Conservation (phyloP, 2,888 invertebrate species). For the Cryptus armator region DNA sequence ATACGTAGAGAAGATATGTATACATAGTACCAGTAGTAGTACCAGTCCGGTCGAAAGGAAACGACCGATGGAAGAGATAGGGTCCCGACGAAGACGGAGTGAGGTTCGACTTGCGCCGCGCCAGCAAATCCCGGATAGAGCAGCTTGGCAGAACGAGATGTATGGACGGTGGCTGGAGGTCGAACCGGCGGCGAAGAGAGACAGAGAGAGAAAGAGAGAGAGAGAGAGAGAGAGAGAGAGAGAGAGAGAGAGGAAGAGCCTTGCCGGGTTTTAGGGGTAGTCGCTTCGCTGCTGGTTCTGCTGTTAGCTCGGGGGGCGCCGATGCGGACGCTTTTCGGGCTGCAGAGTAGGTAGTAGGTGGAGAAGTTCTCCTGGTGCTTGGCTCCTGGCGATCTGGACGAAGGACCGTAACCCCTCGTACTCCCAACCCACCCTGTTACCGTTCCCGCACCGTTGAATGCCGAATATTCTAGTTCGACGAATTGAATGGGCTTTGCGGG, state of each 20-base stretch:
- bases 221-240: background rate
- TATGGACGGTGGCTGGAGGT: slow-evolving; percentile 65
- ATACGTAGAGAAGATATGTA: slow-evolving; percentile 27
- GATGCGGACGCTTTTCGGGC: slow-evolving; percentile 33
- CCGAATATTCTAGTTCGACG: slow-evolving; percentile 59
- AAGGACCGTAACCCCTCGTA: background rate
- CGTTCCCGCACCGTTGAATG: slow-evolving; percentile 44
- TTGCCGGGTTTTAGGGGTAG: slow-evolving; percentile 31
- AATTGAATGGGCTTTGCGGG: slow-evolving; percentile 62
- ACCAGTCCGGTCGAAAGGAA: slow-evolving; percentile 54
- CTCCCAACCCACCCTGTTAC: background rate
- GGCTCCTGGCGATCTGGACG: slow-evolving; percentile 21
- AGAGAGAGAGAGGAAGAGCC: background rate
- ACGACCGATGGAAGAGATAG: slow-evolving; percentile 68
- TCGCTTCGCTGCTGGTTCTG: background rate
- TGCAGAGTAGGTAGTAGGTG: slow-evolving; percentile 1
- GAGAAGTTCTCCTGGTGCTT: slow-evolving; percentile 28
- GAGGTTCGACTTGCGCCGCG: slow-evolving; percentile 68
- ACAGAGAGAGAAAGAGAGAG: too few species aligned
- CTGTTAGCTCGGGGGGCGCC: slow-evolving; percentile 44
- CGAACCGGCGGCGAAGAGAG: slow-evolving; percentile 28
- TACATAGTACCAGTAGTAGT: background rate
- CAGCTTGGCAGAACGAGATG: slow-evolving; percentile 70
- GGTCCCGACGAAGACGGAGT: slow-evolving; percentile 68
- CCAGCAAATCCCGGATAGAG: slow-evolving; percentile 72